Percentiles rank a stretch among this genome's conserved stretches.
phyloP scores from a whole-genome alignment of 2,797 vertebrate species.

The Sebastiscus albofasciatus region DNA sequence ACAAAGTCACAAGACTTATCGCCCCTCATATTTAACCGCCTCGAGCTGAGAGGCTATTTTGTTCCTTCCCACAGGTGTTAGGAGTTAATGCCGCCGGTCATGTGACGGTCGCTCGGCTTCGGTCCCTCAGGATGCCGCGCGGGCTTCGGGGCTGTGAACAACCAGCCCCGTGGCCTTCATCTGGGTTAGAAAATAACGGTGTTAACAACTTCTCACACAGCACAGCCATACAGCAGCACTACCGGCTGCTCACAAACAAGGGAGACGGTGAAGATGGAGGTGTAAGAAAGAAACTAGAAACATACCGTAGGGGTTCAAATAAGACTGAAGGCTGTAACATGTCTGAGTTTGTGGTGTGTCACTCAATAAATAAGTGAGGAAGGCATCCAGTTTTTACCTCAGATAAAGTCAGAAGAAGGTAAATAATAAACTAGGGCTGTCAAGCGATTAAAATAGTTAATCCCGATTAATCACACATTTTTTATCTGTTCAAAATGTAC shows the following conservation, averaged over 20 bases:
- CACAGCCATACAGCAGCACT: slow-evolving; percentile 36
- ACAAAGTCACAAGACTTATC: slow-evolving; percentile 75
- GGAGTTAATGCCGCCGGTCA: slow-evolving; percentile 67
- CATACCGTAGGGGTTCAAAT: slow-evolving; percentile 16
- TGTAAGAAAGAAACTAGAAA: slow-evolving; percentile 24
- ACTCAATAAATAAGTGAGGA: slow-evolving; percentile 1
- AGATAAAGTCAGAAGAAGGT: background rate
- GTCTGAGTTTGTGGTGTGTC: slow-evolving; percentile 12
- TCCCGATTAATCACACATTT: too few species aligned
- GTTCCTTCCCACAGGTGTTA: slow-evolving; percentile 72
- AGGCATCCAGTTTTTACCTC: background rate
- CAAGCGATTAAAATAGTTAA: rapidly evolving
- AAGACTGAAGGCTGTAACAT: slow-evolving; percentile 9
- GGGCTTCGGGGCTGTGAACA: slow-evolving; percentile 69
- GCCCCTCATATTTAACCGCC: slow-evolving; percentile 60
- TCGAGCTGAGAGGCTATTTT: slow-evolving; percentile 56
- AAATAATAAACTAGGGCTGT: background rate
- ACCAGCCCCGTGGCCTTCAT: slow-evolving; percentile 63
- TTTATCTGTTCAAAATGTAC: rapidly evolving
- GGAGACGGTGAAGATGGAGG: slow-evolving; percentile 11
- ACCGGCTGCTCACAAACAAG: slow-evolving; percentile 38
- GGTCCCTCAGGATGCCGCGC: slow-evolving; percentile 60
- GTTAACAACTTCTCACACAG: slow-evolving; percentile 76
- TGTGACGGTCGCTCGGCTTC: slow-evolving; percentile 57
- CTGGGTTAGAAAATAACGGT: slow-evolving; percentile 75